Evolutionary conservation across 2,888 invertebrate species (phyloP), one percentile per base, ranked within the genome.

Genomic region (Hyles lineata): DNA sequence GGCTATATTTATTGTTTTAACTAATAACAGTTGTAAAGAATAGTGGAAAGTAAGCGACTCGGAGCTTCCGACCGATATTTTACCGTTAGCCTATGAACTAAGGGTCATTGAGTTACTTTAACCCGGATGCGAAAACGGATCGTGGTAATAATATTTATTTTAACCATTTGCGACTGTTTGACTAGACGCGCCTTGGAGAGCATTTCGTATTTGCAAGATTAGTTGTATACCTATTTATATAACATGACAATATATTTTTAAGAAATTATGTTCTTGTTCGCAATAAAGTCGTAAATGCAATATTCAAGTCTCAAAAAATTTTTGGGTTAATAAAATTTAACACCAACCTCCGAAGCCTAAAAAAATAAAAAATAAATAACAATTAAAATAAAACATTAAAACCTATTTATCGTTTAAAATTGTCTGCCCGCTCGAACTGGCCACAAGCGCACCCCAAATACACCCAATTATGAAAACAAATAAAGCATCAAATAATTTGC

Each of bases 401-500:
- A 43, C 67, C 67, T 25, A 17, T 23, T 43, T 63, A 63, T 21
- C 50, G 67, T 67, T 43, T 23, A 35, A 67, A 43, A 50, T 23
- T 43, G 43, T 50, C 67, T 43, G 50, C 50, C 25, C 21, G 50
- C n/a, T 55, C 55, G 55, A 50, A 67, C 67, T 67, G 67, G 67
- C 67, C 67, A 67, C 67, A 67, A 67, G 55, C 43, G 43, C 67
- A 67, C 62, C 62, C 67, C 75, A 74, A 75, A 76, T 74, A 78
- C 71, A 72, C 32, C 63, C 74, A 75, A 67, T 78, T 63, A 75
- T 74, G 74, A 72, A 78, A 79, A 77, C 80, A 83, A 85, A 82
- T 78, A 79, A 80, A 76, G 80, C 78, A 83, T 84, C 81, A 85
- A 87, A 87, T 86, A 88, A 88, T 88, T 88, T 87, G 87, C 88